Base-by-base conservation (phyloP, 1,140 invertebrate genomes). In the Pectinophora gossypiella region DNA sequence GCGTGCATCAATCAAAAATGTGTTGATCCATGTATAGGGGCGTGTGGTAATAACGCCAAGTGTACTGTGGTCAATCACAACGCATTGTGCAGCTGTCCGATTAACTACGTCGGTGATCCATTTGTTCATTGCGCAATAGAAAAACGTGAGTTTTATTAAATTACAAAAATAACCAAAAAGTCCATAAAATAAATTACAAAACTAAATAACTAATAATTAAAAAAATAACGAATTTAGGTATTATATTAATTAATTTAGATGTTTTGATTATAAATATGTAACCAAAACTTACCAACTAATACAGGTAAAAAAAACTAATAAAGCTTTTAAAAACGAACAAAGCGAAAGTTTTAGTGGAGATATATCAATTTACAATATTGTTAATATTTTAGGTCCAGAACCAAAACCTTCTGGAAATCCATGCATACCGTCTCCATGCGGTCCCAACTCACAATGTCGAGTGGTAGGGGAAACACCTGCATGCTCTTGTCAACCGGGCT, bases 391-490 rank as follows among this genome's bases (percentile, higher is more conserved):
- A 86, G 83, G 61, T 50, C 75, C 78, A 35, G 62, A 76, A 69
- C 55, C 63, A 44, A 80, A 59, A 68, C 83, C 85, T 23, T 76
- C 74, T 46, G 78, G 80, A 64, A 90, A 92, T 81, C 91, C 94
- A 36, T 96, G 94, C 72, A 81, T 91, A 42, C 93, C 94, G 20
- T 92, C 93, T 21, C 94, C 95, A 19, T 97, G 95, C 76, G 95
- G 95, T 43, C 90, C 92, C 10, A 94, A 96, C 82, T 93, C 94
- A 10, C 88, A 93, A 70, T 97, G 95, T 81, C 90, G 91, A 63
- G 85, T 91, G 32, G 88, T 91, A 61, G 90, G 91, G 40, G 90
- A 91, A 53, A 93, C 92, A 54, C 91, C 92, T 32, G 90, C 92
- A 51, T 96, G 95, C 72, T 92, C 92, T 61, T 96, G 95, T 80